Base-by-base conservation (phyloP, 1,140 invertebrate genomes). In the Nasonia longicornis region DNA sequence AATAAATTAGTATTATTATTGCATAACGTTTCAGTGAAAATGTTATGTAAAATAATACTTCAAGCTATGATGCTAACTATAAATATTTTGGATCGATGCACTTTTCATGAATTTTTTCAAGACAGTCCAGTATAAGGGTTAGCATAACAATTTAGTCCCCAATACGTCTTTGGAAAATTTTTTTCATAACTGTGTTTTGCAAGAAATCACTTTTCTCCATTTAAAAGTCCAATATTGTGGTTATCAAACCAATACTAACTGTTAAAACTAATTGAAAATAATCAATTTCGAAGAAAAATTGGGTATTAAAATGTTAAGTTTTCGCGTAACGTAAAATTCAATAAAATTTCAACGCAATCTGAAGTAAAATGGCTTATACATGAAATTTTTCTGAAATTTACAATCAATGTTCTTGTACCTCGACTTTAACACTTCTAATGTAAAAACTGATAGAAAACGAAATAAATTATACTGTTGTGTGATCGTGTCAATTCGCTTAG, bases 401-500 rank as follows among this genome's bases (percentile, higher is more conserved):
- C 31, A 77, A 76, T 80, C 20, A 38, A 81, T 77, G 48, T 81
- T 69, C 29, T 76, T 81, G 63, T 72, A 81, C 52, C 71, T 81
- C 22, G 66, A 73, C 11, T 42, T 67, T 80, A 52, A 58, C 20
- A 75, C 64, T 42, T 80, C 29, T 52, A 38, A 42, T 69, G 35
- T 52, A 80, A 52, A 80, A 35, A 52, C 2, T 29, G 10, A 31
- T 29, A 69, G 52, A 1, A 26, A 74, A 48, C n/a, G 45, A 26
- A 77, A 80, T 69, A 72, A 80, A 77, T 72, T 77, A 45, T 52
- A 35, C 20, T 77, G 6, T 83, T 66, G 67, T 77, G 38, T 58
- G 52, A 80, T 64, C 48, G 14, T 77, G 79, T 80, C 79, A 80
- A 83, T 83, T 83, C 20, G 74, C 75, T 69, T 80, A 52, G 66